Evolutionary conservation across 2,888 invertebrate species (phyloP).

Genomic region (Cactoblastis cactorum): DNA sequence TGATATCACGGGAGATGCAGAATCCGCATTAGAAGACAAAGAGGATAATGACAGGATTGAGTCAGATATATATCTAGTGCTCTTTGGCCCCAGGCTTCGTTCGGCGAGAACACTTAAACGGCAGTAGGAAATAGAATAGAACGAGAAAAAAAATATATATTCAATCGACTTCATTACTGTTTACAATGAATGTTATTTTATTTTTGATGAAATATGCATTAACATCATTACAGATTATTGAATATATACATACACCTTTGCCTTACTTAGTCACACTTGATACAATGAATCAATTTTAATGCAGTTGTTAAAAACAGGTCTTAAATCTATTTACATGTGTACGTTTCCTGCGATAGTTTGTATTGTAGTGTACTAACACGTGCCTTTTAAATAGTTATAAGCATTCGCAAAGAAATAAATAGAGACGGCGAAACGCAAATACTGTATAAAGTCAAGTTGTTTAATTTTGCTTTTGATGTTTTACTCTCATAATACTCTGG

Average conservation of each 20-base stretch:
- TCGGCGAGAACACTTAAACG: too few relatives aligned
- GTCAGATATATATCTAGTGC: too few relatives aligned
- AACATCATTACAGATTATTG: too few relatives aligned
- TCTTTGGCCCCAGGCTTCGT: too few relatives aligned
- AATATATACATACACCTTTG: too few relatives aligned
- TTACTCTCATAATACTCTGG: not conserved
- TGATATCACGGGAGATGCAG: constrained; percentile 20
- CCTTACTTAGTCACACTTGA: not conserved
- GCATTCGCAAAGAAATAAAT: not conserved
- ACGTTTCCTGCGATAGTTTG: not conserved
- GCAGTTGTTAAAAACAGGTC: not conserved
- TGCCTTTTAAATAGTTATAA: not conserved
- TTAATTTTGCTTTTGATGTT: not conserved
- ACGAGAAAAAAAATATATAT: too few relatives aligned
- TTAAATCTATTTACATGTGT: not conserved
- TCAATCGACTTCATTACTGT: too few relatives aligned
- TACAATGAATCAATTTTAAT: not conserved
- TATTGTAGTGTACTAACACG: too few relatives aligned
- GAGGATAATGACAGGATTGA: not conserved
- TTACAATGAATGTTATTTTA: too few relatives aligned
- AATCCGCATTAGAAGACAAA: constrained; percentile 2
- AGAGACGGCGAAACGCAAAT: not conserved
- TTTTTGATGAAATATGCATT: too few relatives aligned
- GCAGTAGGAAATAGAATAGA: too few relatives aligned
- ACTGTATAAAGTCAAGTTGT: not conserved